phyloP scores from a whole-genome alignment of 2,797 vertebrate species.

The Bufotes viridis region DNA sequence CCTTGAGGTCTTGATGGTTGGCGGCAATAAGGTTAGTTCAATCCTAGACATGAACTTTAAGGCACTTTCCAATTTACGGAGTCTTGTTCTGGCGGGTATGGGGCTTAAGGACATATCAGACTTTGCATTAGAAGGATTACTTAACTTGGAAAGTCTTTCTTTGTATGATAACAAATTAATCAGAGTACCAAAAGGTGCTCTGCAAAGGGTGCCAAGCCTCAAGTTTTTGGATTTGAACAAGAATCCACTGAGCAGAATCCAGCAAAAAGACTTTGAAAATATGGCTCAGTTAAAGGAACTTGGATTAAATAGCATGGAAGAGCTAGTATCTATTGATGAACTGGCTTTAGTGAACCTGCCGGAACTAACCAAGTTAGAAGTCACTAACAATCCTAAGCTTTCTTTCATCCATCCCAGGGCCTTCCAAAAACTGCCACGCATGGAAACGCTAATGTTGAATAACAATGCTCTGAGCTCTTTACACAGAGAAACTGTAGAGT shows the following conservation, averaged over 20 bases:
- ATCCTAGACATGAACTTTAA: slow-evolving; percentile 89
- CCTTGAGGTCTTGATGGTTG: slow-evolving; percentile 96
- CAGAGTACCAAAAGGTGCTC: slow-evolving; percentile 85
- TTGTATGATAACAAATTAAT: slow-evolving; percentile 92
- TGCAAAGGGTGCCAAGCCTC: slow-evolving; percentile 86
- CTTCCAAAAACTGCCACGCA: slow-evolving; percentile 85
- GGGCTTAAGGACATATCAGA: slow-evolving; percentile 85
- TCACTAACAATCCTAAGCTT: slow-evolving; percentile 95
- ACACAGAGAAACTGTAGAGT: slow-evolving; percentile 86
- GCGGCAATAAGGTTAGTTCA: slow-evolving; percentile 90
- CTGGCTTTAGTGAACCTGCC: slow-evolving; percentile 92
- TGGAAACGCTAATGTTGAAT: slow-evolving; percentile 98
- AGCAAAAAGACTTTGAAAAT: slow-evolving; percentile 88
- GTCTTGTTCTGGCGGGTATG: slow-evolving; percentile 94
- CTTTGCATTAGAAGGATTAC: slow-evolving; percentile 87
- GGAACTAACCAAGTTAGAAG: slow-evolving; percentile 94
- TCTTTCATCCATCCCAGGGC: slow-evolving; percentile 94
- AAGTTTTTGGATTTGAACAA: slow-evolving; percentile 98
- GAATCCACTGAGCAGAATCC: slow-evolving; percentile 88
- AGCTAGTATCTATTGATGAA: slow-evolving; percentile 94
- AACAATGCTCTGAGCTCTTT: slow-evolving; percentile 94
- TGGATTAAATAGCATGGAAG: slow-evolving; percentile 96
- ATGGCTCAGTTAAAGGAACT: slow-evolving; percentile 96
- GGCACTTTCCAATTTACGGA: slow-evolving; percentile 85
- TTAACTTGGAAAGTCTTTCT: slow-evolving; percentile 91